phyloP scores from a whole-genome alignment of 2,113 vertebrate species.

The Pituophis catenifer region DNA sequence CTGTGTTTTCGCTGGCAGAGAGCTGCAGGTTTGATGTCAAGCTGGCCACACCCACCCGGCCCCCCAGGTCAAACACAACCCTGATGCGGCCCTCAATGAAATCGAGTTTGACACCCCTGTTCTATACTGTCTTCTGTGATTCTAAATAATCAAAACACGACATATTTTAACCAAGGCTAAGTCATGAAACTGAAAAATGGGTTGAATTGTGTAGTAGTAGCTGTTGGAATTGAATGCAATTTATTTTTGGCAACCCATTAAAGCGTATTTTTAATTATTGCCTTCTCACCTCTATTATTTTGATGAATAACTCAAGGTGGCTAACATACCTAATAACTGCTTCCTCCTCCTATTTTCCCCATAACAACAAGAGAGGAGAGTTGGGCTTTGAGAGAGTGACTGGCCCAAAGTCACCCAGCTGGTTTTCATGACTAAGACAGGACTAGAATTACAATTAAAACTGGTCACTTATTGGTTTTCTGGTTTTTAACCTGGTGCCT shows the following conservation, averaged over 20 bases:
- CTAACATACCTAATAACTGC: background rate
- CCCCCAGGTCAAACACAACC: too few relatives aligned
- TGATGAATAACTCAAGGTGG: background rate
- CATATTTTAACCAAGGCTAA: background rate
- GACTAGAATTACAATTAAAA: background rate
- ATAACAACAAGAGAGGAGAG: background rate
- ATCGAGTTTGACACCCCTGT: too few relatives aligned
- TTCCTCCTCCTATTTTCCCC: background rate
- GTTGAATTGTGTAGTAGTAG: background rate
- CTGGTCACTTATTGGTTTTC: background rate
- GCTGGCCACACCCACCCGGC: too few relatives aligned
- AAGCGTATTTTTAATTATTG: background rate
- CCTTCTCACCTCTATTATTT: background rate
- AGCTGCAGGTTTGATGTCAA: too few relatives aligned
- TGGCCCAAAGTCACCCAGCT: background rate
- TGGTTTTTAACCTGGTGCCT: background rate
- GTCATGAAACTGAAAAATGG: background rate
- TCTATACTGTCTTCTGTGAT: background rate
- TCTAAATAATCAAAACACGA: background rate
- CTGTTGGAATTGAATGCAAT: background rate
- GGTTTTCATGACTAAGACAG: background rate
- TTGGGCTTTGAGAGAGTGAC: background rate
- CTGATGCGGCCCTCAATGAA: too few relatives aligned
- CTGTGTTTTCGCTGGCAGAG: too few relatives aligned
- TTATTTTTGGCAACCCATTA: background rate